Percentiles rank a stretch among this genome's conserved stretches.
Evolutionary conservation across 2,113 vertebrate species (phyloP).

Genomic region (Vanacampus margaritifer): DNA sequence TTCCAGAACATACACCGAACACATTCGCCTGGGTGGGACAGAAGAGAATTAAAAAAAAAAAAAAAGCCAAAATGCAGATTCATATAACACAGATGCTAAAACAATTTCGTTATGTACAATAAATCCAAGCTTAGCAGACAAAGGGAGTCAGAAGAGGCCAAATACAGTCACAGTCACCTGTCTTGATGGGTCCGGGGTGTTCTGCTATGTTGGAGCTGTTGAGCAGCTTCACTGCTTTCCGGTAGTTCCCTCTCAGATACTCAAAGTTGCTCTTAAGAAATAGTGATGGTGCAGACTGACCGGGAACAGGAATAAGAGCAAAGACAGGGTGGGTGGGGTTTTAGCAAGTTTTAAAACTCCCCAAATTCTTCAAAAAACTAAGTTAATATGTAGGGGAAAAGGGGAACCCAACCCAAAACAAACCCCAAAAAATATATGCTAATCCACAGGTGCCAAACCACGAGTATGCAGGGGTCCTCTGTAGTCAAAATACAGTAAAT

Average conservation of each 20-base stretch:
- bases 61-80: too few relatives aligned
- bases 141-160: not conserved
- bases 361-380: too few relatives aligned
- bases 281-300: slow-evolving; percentile 90
- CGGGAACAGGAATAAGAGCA: slow-evolving; percentile 22
- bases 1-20: slow-evolving; percentile 99
- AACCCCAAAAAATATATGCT: too few relatives aligned
- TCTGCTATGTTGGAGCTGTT: slow-evolving; percentile 97
- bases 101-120: too few relatives aligned
- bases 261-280: slow-evolving; percentile 99
- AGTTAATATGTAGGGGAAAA: too few relatives aligned
- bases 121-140: not conserved
- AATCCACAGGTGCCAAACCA: too few relatives aligned
- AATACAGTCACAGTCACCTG: slow-evolving; percentile 75
- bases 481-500: too few relatives aligned
- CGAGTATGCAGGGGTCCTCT: too few relatives aligned
- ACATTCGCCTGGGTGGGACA: slow-evolving; percentile 83
- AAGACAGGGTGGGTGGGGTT: too few relatives aligned
- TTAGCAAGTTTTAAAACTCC: too few relatives aligned
- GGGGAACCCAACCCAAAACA: too few relatives aligned
- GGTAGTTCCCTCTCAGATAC: slow-evolving; percentile 95
- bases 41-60: not conserved
- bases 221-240: slow-evolving; percentile 95
- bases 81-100: not conserved
- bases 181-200: slow-evolving; percentile 94